Evolutionary conservation across 2,113 vertebrate species (phyloP).

Genomic region (Podilymbus podiceps): DNA sequence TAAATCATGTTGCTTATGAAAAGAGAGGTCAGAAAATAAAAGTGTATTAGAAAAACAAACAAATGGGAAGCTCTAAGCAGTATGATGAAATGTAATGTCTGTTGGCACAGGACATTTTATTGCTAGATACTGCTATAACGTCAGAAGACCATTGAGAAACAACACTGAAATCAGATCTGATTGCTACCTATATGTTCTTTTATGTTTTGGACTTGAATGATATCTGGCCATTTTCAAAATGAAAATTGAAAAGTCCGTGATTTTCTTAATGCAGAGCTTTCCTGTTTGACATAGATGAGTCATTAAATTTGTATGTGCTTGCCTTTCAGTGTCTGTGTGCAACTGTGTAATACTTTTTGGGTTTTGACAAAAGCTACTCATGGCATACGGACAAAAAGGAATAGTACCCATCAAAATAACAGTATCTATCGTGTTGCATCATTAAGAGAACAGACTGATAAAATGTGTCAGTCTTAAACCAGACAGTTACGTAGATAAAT

Average conservation of each 20-base stretch:
- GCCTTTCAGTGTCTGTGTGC: background rate
- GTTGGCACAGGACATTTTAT: background rate
- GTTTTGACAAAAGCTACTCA: background rate
- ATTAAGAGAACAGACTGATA: conserved; percentile 7
- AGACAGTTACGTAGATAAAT: conserved; percentile 14
- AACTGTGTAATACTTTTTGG: background rate
- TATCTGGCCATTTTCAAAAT: background rate
- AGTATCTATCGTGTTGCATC: background rate
- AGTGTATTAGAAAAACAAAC: background rate
- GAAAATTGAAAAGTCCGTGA: background rate
- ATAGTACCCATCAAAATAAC: background rate
- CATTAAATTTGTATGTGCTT: background rate
- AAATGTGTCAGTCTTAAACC: background rate
- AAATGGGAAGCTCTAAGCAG: background rate
- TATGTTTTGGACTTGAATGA: background rate
- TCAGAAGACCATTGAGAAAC: background rate
- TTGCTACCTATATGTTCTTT: background rate
- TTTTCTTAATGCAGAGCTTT: background rate
- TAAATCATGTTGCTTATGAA: background rate
- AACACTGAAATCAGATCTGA: background rate
- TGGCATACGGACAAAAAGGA: background rate
- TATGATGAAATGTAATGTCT: background rate
- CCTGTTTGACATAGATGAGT: background rate
- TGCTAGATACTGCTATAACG: background rate
- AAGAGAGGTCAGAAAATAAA: background rate